These are phyloP conservation scores for Anarrhichthys ocellatus DNA, from an alignment of 2,113 vertebrate genomes.

Conservation along the genomic window DNA sequence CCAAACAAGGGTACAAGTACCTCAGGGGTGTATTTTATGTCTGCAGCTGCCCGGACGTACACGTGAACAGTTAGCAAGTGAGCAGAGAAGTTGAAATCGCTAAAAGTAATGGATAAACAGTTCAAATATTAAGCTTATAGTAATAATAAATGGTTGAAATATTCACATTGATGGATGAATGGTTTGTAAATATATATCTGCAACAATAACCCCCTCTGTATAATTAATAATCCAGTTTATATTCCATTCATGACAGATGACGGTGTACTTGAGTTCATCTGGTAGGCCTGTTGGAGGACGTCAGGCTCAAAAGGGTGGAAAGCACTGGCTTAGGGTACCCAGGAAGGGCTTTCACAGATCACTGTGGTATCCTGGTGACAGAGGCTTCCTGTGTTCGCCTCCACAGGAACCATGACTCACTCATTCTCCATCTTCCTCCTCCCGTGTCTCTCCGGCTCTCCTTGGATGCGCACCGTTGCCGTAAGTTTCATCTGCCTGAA, in stretches of 20 bases:
- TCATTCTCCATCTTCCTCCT: constrained; percentile 50
- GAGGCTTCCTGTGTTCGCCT: constrained; percentile 42
- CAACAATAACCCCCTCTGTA: background rate
- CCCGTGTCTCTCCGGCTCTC: constrained; percentile 4
- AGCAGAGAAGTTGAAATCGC: background rate
- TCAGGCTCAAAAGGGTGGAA: background rate
- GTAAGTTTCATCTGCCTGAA: constrained; percentile 58
- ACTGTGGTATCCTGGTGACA: constrained; percentile 30
- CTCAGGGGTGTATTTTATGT: background rate
- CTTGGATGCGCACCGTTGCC: constrained; percentile 21
- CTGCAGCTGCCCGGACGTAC: background rate
- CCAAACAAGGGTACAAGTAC: background rate
- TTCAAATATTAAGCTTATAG: background rate
- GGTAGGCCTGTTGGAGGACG: background rate
- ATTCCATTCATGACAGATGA: background rate
- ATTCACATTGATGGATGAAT: background rate
- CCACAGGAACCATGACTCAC: constrained; percentile 60
- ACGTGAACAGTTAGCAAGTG: background rate
- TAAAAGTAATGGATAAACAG: background rate
- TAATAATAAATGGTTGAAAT: background rate
- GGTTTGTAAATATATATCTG: background rate
- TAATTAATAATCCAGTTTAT: background rate
- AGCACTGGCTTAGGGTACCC: constrained; percentile 2
- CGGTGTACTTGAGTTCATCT: background rate
- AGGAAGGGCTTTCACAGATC: constrained; percentile 33